phyloP scores from a whole-genome alignment of 2,888 invertebrate species.

The Monochamus alternatus region DNA sequence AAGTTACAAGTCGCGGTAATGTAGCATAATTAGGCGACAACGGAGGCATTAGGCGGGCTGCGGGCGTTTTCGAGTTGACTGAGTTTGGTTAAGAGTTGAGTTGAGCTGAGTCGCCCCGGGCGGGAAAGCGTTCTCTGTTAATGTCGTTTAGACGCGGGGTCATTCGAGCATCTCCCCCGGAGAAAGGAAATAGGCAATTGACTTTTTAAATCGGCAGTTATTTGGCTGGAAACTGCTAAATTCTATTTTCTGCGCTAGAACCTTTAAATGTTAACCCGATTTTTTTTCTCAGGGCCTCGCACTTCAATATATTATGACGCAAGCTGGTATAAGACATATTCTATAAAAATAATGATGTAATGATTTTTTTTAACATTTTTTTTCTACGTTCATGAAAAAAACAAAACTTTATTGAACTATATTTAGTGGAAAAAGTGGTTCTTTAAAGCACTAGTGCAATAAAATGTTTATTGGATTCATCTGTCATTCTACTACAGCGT shows the following conservation, averaged over 20 bases:
- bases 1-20: conserved; percentile 40
- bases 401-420: too few species aligned
- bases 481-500: too few species aligned
- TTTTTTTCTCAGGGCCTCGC: background rate
- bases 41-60: conserved; percentile 49
- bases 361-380: too few species aligned
- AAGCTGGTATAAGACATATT: too few species aligned
- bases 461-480: too few species aligned
- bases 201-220: conserved; percentile 65
- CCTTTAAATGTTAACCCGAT: conserved; percentile 57
- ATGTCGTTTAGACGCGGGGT: conserved; percentile 65
- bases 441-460: too few species aligned
- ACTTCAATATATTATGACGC: background rate
- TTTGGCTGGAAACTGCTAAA: conserved; percentile 56
- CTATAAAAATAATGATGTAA: too few species aligned
- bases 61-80: conserved; percentile 43
- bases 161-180: conserved; percentile 62
- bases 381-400: too few species aligned
- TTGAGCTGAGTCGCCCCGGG: conserved; percentile 44
- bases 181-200: conserved; percentile 66
- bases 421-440: too few species aligned
- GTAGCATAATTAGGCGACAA: conserved; percentile 52
- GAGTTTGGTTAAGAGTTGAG: conserved; percentile 40
- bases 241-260: conserved; percentile 53
- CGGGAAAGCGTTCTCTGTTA: conserved; percentile 63